phyloP scores from a whole-genome alignment of 53 echinoderm and acorn worm genomes.

The Mesocentrotus franciscanus region DNA sequence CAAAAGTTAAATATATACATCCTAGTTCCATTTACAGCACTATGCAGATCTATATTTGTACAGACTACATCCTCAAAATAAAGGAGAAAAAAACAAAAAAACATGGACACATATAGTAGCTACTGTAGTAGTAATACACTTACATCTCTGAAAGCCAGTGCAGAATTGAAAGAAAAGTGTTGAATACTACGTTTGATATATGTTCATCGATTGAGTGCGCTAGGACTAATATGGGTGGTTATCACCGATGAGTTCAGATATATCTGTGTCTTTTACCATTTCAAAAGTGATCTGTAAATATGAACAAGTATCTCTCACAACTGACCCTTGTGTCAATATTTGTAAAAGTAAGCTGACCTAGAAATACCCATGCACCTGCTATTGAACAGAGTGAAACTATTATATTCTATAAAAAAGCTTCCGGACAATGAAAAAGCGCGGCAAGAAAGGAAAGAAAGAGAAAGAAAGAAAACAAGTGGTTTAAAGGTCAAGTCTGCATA shows the following conservation, averaged over 20 bases:
- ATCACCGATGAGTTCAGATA: background rate
- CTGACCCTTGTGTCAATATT: background rate
- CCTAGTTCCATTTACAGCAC: too few species aligned
- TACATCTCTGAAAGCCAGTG: too few species aligned
- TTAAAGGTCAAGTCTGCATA: background rate
- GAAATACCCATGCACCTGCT: background rate
- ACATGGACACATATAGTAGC: too few species aligned
- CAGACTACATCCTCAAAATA: too few species aligned
- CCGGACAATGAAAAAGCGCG: background rate
- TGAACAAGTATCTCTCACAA: background rate
- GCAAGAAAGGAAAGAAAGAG: background rate
- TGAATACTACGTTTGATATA: too few species aligned
- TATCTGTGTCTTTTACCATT: background rate
- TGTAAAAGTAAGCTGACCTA: background rate
- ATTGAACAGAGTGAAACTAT: background rate
- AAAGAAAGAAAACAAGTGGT: background rate
- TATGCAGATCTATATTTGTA: too few species aligned
- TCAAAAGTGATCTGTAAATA: conserved; percentile 18
- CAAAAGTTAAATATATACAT: too few species aligned
- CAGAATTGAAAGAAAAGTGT: too few species aligned
- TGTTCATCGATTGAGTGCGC: too few species aligned
- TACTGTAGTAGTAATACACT: too few species aligned
- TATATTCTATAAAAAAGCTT: background rate
- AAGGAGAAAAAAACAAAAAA: too few species aligned
- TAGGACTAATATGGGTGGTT: too few species aligned